Conservation (phyloP, 2,113 vertebrate species). For the Polypterus senegalus region DNA sequence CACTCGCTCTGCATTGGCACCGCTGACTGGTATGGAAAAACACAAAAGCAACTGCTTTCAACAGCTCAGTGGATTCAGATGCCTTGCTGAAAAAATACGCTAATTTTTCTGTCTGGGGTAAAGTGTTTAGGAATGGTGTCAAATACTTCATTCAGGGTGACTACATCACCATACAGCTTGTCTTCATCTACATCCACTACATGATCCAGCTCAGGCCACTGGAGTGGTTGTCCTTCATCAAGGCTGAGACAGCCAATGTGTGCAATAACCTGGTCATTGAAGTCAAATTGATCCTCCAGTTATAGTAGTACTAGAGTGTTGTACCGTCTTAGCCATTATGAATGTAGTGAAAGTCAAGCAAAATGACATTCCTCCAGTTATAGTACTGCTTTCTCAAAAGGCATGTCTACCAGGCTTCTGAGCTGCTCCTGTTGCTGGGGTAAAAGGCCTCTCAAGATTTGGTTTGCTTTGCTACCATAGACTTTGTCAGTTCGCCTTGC, state of each 20-base stretch:
- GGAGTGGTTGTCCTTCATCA: slow-evolving; percentile 3
- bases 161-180: slow-evolving; percentile 2
- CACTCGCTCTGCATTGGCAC: slow-evolving; percentile 4
- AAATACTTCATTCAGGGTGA: slow-evolving; percentile 10
- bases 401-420: too few species aligned
- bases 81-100: slow-evolving; percentile 11
- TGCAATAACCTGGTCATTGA: slow-evolving; percentile 8
- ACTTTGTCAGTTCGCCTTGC: too few species aligned
- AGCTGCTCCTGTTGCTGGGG: too few species aligned
- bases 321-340: too few species aligned
- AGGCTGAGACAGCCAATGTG: slow-evolving; percentile 3
- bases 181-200: slow-evolving; percentile 10
- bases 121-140: slow-evolving; percentile 10
- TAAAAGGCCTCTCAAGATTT: too few species aligned
- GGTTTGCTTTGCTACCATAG: too few species aligned
- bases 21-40: slow-evolving; percentile 34
- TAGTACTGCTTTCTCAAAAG: too few species aligned
- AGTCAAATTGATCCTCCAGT: not conserved
- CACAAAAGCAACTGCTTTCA: slow-evolving; percentile 41
- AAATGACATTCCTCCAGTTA: too few species aligned
- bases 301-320: too few species aligned
- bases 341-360: too few species aligned
- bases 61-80: slow-evolving; percentile 22
- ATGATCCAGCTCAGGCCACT: slow-evolving; percentile 6
- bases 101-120: not conserved